Evolutionary conservation across 1,140 invertebrate species (phyloP).

Genomic region (Brachionus angularis): DNA sequence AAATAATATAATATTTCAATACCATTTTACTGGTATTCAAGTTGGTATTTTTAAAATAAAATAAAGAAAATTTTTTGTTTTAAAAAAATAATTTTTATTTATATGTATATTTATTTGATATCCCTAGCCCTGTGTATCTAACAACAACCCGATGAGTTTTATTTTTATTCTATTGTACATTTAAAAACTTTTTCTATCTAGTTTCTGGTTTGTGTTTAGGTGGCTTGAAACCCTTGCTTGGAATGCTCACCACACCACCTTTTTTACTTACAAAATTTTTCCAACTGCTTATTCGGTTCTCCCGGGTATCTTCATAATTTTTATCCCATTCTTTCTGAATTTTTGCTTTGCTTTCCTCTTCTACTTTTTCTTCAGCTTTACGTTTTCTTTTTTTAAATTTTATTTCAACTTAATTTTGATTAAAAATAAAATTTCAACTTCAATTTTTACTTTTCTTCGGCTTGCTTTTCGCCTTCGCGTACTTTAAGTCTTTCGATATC

Average conservation of each 20-base stretch:
- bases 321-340: conserved; percentile 90
- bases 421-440: conserved; percentile 29
- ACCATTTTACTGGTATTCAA: conserved; percentile 21
- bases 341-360: conserved; percentile 80
- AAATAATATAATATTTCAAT: not conserved
- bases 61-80: not conserved
- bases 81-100: not conserved
- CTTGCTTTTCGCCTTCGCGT: conserved; percentile 71
- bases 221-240: conserved; percentile 33
- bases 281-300: conserved; percentile 37
- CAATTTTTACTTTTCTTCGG: conserved; percentile 71
- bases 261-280: conserved; percentile 27
- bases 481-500: conserved; percentile 79
- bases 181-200: not conserved
- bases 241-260: not conserved
- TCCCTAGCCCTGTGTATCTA: no score
- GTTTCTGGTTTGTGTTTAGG: conserved; percentile 41
- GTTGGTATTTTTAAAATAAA: not conserved
- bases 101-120: not conserved
- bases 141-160: no score
- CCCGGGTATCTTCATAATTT: conserved; percentile 74
- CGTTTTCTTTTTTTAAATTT: conserved; percentile 72
- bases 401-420: conserved; percentile 39
- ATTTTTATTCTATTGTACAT: not conserved
- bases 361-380: conserved; percentile 86